Conservation (phyloP, 2,113 vertebrate genomes). For the Pterophyllum scalare region DNA sequence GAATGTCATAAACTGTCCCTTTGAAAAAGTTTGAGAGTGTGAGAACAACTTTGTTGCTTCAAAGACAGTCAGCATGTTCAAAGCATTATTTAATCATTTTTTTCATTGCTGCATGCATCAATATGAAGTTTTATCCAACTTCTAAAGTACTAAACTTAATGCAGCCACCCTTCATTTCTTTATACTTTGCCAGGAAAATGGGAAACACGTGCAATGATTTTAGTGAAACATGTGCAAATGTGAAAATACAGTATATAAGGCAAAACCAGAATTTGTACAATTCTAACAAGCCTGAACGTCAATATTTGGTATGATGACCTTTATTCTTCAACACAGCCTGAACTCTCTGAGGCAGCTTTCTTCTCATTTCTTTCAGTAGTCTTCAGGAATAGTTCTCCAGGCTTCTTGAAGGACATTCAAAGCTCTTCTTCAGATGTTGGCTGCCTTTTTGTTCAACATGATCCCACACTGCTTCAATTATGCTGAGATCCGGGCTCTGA, state of each 20-base stretch:
- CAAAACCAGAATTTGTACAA: rapidly evolving
- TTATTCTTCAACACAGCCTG: not conserved
- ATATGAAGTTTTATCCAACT: not conserved
- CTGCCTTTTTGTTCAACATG: not conserved
- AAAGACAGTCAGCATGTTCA: not conserved
- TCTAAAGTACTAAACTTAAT: not conserved
- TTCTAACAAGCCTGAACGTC: not conserved
- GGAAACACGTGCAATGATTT: not conserved
- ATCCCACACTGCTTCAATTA: not conserved
- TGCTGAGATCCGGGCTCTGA: not conserved
- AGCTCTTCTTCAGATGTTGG: not conserved
- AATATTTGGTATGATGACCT: rapidly evolving
- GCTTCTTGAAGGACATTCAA: not conserved
- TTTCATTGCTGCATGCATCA: not conserved
- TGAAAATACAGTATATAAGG: not conserved
- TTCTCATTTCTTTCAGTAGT: not conserved
- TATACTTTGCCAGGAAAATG: not conserved
- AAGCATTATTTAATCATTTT: not conserved
- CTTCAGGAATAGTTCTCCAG: not conserved
- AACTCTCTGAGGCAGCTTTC: not conserved
- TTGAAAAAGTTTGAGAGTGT: not conserved
- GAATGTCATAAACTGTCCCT: not conserved
- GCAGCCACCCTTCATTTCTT: too few species aligned
- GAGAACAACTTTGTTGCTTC: not conserved
- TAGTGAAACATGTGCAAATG: not conserved